Conservation (phyloP, 2,888 invertebrate species). For the Thelaira solivaga region DNA sequence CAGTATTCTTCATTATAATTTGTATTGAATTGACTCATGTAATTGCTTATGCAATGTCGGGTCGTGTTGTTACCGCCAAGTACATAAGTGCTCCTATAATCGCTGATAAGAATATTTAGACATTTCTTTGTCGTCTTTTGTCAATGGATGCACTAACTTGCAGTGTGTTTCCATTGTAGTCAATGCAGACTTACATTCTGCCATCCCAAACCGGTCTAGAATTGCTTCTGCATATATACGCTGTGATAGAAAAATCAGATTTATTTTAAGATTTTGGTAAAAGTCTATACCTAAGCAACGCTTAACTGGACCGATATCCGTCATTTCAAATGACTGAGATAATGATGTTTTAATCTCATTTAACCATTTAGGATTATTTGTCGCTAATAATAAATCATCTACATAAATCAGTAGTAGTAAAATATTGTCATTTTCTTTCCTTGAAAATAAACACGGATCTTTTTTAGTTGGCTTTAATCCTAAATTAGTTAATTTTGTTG, state of each 20-base stretch:
- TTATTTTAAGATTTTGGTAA: slow-evolving; percentile 31
- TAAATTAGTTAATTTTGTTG: no score
- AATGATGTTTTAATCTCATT: slow-evolving; percentile 35
- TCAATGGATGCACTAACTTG: slow-evolving; percentile 21
- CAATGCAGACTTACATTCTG: slow-evolving; percentile 42
- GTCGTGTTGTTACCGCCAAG: slow-evolving; percentile 57
- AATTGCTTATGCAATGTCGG: slow-evolving; percentile 51
- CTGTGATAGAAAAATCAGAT: slow-evolving; percentile 43
- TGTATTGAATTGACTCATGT: slow-evolving; percentile 59
- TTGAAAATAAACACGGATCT: no score
- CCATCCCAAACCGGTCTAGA: slow-evolving; percentile 53
- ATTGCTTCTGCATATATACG: slow-evolving; percentile 45
- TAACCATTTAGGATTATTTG: slow-evolving; percentile 50
- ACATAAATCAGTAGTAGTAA: no score
- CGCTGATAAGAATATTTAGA: slow-evolving; percentile 54
- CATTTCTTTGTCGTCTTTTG: slow-evolving; percentile 41
- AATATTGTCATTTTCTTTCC: no score
- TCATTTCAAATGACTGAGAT: slow-evolving; percentile 55
- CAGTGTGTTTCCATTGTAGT: slow-evolving; percentile 49
- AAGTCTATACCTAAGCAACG: slow-evolving; percentile 58
- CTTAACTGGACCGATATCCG: slow-evolving; percentile 59
- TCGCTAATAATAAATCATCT: no score
- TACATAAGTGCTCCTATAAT: slow-evolving; percentile 61
- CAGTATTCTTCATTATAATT: slow-evolving; percentile 57
- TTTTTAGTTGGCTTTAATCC: no score